Conservation (phyloP, 2,888 invertebrate species). For the Sesia bembeciformis region DNA sequence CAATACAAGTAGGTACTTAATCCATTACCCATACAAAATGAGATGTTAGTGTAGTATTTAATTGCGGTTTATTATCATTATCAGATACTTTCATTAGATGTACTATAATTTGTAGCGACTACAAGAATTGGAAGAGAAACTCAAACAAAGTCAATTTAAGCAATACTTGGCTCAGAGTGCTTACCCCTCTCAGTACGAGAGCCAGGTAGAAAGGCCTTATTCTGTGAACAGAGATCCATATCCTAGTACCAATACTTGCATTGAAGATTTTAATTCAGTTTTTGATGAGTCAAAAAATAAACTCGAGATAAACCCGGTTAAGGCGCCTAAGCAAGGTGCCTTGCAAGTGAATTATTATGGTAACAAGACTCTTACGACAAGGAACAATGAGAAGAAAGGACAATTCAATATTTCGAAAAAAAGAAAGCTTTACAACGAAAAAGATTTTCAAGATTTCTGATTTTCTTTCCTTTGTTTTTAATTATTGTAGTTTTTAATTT, state of each 20-base stretch:
- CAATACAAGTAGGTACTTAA: too few relatives aligned
- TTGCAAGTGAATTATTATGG: conserved; percentile 53
- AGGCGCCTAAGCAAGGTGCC: conserved; percentile 25
- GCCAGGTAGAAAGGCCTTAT: conserved; percentile 53
- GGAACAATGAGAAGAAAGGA: conserved; percentile 42
- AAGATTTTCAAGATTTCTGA: conserved; percentile 54
- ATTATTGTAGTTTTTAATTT: too few relatives aligned
- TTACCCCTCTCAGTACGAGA: conserved; percentile 41
- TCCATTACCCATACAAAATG: too few relatives aligned
- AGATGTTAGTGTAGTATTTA: too few relatives aligned
- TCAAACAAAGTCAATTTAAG: conserved; percentile 59
- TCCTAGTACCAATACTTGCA: conserved; percentile 6
- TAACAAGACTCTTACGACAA: conserved; percentile 23
- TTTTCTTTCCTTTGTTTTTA: neutral
- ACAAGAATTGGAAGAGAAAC: conserved; percentile 61
- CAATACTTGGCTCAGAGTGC: conserved; percentile 49
- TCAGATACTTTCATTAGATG: conserved; percentile 8
- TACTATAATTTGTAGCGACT: conserved; percentile 34
- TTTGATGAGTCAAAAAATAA: conserved; percentile 12
- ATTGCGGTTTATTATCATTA: neutral
- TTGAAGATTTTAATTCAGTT: neutral
- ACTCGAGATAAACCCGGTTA: conserved; percentile 25
- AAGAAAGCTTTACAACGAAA: conserved; percentile 57
- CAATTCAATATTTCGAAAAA: conserved; percentile 58
- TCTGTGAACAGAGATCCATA: conserved; percentile 35